phyloP scores from a whole-genome alignment of 2,113 vertebrate genomes.

The Canis aureus region DNA sequence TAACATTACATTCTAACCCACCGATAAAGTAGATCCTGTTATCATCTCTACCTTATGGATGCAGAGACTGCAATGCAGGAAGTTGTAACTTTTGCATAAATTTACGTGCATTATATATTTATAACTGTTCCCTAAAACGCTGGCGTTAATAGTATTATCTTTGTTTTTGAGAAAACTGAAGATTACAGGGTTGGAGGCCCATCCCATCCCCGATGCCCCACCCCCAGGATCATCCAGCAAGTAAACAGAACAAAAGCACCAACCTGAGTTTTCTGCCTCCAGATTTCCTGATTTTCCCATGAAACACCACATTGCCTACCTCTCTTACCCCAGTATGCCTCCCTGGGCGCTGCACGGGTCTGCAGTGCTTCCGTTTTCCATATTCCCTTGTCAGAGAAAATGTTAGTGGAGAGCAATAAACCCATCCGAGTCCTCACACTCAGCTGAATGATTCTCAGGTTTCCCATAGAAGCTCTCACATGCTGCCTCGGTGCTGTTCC shows the following conservation, averaged over 20 bases:
- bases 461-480: background rate
- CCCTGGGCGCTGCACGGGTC: too few species aligned
- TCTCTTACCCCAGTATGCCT: background rate
- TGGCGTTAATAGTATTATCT: background rate
- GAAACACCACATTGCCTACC: accelerated
- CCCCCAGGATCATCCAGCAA: background rate
- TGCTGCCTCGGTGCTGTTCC: background rate
- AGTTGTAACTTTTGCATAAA: background rate
- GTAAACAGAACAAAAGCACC: background rate
- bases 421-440: background rate
- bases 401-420: background rate
- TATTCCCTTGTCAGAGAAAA: background rate
- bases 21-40: background rate
- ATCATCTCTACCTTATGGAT: background rate
- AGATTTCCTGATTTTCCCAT: background rate
- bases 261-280: background rate
- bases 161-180: background rate
- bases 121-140: background rate
- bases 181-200: background rate
- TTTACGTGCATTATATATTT: background rate
- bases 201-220: background rate
- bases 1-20: background rate
- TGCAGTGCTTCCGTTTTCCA: background rate
- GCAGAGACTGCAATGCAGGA: background rate
- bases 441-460: background rate